Conservation (phyloP, 2,113 vertebrate species). For the Acanthisitta chloris region DNA sequence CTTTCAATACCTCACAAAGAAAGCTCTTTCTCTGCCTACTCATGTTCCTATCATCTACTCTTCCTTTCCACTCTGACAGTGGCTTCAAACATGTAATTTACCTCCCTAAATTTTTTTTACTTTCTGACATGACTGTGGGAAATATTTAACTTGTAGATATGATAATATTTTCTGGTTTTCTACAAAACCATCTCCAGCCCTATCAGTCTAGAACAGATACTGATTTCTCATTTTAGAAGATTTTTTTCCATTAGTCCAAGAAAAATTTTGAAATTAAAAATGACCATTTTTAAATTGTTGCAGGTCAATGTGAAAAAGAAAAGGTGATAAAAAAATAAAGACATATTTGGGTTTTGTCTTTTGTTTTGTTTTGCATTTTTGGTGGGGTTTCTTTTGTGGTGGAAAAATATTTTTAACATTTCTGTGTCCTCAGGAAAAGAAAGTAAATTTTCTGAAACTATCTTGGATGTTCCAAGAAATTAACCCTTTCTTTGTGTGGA, state of each 20-base stretch:
- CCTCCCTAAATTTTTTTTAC: neutral
- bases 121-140: neutral
- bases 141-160: neutral
- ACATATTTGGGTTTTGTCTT: fast-evolving
- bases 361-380: neutral
- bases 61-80: neutral
- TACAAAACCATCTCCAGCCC: neutral
- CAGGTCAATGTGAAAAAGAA: neutral
- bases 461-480: neutral
- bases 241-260: neutral
- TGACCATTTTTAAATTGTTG: neutral
- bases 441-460: neutral
- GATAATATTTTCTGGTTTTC: neutral
- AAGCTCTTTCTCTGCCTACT: neutral
- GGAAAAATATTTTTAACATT: neutral
- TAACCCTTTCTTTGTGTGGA: fast-evolving
- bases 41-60: neutral
- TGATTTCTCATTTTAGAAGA: neutral
- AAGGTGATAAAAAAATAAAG: neutral
- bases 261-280: neutral
- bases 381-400: neutral
- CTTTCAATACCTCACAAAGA: neutral
- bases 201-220: neutral
- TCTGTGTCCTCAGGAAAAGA: neutral
- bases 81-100: neutral